phyloP scores from a whole-genome alignment of 2,888 invertebrate genomes.

The Vesta saturnalis region DNA sequence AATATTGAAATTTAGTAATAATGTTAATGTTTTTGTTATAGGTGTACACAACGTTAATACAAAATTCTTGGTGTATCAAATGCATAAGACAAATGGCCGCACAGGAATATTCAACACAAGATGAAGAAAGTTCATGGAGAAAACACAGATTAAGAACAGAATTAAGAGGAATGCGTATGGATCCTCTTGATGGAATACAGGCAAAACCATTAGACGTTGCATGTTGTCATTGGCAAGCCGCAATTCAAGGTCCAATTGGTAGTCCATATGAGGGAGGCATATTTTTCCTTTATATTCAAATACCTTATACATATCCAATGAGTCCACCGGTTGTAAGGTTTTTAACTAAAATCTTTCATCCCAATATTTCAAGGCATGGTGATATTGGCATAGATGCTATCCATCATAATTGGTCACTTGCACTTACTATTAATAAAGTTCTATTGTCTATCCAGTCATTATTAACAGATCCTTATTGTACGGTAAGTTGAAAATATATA shows the following conservation, averaged over 20 bases:
- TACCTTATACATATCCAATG: conserved; percentile 91
- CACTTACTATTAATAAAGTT: conserved; percentile 89
- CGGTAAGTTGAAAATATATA: conserved; percentile 69
- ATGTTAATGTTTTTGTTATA: conserved; percentile 60
- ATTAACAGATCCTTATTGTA: conserved; percentile 89
- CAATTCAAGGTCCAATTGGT: conserved; percentile 89
- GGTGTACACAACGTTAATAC: conserved; percentile 74
- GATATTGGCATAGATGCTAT: conserved; percentile 96
- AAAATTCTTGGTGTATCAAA: conserved; percentile 85
- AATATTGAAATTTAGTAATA: too few species aligned
- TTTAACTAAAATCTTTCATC: conserved; percentile 92
- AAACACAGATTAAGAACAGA: conserved; percentile 83
- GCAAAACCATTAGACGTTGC: conserved; percentile 82
- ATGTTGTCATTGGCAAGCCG: conserved; percentile 94
- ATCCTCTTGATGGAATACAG: conserved; percentile 87
- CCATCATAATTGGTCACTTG: conserved; percentile 96
- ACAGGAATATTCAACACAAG: conserved; percentile 72
- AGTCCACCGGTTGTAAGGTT: conserved; percentile 91
- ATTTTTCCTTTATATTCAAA: conserved; percentile 90
- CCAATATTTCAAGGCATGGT: conserved; percentile 94
- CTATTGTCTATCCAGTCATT: conserved; percentile 88
- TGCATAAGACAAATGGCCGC: conserved; percentile 88
- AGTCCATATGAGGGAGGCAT: conserved; percentile 95
- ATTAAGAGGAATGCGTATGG: conserved; percentile 73
- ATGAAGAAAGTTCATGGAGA: conserved; percentile 85